phyloP scores from a whole-genome alignment of 2,113 vertebrate genomes.

The Pristiophorus japonicus region DNA sequence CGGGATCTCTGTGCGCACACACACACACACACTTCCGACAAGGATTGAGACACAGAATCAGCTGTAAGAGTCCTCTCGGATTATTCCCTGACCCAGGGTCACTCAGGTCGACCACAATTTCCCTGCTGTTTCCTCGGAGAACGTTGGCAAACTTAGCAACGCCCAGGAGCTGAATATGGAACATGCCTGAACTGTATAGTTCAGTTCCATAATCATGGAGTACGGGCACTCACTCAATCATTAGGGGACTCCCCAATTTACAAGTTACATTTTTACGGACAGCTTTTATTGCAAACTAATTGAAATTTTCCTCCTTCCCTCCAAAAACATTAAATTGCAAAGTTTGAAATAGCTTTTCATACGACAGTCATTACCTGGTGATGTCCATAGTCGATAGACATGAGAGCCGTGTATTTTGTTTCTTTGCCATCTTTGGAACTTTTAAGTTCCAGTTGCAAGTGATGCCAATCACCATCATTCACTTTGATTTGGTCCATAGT shows the following conservation, averaged over 20 bases:
- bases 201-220: neutral
- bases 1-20: too few relatives aligned
- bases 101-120: too few relatives aligned
- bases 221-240: neutral
- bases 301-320: neutral
- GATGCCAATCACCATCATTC: slow-evolving; percentile 82
- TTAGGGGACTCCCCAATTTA: neutral
- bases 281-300: neutral
- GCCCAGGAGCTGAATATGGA: neutral
- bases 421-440: slow-evolving; percentile 44
- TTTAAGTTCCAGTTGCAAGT: slow-evolving; percentile 68
- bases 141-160: neutral
- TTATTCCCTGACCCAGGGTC: too few relatives aligned
- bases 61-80: too few relatives aligned
- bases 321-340: neutral
- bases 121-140: neutral
- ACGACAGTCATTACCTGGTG: slow-evolving; percentile 57
- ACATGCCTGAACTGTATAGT: neutral
- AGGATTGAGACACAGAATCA: too few relatives aligned
- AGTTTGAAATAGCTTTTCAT: neutral
- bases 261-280: neutral
- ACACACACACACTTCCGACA: too few relatives aligned
- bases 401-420: slow-evolving; percentile 55
- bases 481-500: slow-evolving; percentile 67
- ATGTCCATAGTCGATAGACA: slow-evolving; percentile 77